Evolutionary conservation across 2,797 vertebrate genomes (phyloP), one percentile per base, ranked within the genome.

Genomic region (Sciurus vulgaris): DNA sequence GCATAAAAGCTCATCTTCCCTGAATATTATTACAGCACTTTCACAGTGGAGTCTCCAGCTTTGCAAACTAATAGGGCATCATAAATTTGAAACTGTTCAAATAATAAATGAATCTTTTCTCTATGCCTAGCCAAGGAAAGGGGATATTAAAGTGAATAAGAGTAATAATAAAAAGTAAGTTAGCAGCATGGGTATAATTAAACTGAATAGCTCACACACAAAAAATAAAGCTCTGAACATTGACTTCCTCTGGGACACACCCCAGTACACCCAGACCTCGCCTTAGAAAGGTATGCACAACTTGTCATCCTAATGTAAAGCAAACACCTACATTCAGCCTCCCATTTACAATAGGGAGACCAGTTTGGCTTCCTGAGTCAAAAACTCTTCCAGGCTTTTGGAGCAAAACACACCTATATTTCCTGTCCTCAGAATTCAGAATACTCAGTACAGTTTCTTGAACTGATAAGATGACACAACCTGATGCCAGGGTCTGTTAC

Each of bases 161-260:
- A 98, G 95, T 97, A 98, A 98, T 98, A 98, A 98, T 98, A 98
- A 97, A 98, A 98, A 97, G 77, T 63, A 86, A 98, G 97, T 98
- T 97, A 97, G 97, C 96, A 97, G 97, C 97, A 97, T 79, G 96
- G 98, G 98, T 98, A 98, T 98, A 97, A 98, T 98, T 98, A 97
- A 98, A 97, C 70, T 74, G 97, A 98, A 97, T 96, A 97, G 97
- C 97, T 98, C 98, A 97, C 97, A 96, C 98, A 98, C 96, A 98
- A 98, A 97, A 97, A 98, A 97, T 97, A 98, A 98, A 98, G 96
- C 98, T 98, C 98, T 97, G 94, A 97, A 97, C 93, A 93, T 86
- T 97, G 96, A 98, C 98, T 98, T 98, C 98, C 98, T 98, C 96
- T 96, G 96, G 73, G 97, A 97, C 98, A 98, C 98, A 93, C 98